phyloP scores from a whole-genome alignment of 1,140 invertebrate species.

The Tyrophagus putrescentiae region DNA sequence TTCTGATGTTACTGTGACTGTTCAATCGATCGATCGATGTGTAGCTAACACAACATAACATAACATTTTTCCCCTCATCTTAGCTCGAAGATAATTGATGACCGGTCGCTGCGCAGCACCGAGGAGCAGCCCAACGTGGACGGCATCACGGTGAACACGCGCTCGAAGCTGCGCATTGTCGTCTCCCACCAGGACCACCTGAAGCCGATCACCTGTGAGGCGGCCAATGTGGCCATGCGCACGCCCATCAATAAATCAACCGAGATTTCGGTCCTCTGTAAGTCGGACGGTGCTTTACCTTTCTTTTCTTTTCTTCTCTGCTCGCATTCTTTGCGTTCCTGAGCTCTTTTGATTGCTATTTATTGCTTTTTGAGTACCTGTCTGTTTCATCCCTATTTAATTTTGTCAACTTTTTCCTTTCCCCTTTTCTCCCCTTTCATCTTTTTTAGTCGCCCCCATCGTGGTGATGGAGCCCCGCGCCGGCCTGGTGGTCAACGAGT shows the following conservation, averaged over 20 bases:
- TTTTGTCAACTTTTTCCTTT: background rate
- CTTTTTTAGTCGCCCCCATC: constrained; percentile 27
- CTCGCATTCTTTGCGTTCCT: background rate
- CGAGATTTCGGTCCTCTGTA: constrained; percentile 21
- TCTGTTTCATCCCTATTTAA: constrained; percentile 3
- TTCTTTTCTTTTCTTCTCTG: background rate
- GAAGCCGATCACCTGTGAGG: constrained; percentile 27
- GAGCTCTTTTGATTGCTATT: background rate
- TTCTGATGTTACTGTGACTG: too few species aligned
- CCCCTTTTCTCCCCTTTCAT: background rate
- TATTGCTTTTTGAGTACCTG: constrained; percentile 12
- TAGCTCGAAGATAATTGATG: constrained; percentile 20
- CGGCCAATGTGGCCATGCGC: constrained; percentile 26
- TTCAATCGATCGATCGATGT: too few species aligned
- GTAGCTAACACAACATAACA: constrained; percentile 16
- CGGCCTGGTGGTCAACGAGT: constrained; percentile 28
- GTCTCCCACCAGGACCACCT: constrained; percentile 27
- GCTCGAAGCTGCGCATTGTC: constrained; percentile 22
- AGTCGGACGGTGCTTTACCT: background rate
- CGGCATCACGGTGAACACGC: constrained; percentile 18
- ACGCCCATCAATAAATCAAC: constrained; percentile 18
- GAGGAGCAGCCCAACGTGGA: constrained; percentile 17
- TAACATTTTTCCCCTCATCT: background rate
- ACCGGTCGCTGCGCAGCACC: background rate
- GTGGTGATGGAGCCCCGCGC: constrained; percentile 28